Conservation (phyloP, 2,888 invertebrate genomes). For the Cheilosia soror region DNA sequence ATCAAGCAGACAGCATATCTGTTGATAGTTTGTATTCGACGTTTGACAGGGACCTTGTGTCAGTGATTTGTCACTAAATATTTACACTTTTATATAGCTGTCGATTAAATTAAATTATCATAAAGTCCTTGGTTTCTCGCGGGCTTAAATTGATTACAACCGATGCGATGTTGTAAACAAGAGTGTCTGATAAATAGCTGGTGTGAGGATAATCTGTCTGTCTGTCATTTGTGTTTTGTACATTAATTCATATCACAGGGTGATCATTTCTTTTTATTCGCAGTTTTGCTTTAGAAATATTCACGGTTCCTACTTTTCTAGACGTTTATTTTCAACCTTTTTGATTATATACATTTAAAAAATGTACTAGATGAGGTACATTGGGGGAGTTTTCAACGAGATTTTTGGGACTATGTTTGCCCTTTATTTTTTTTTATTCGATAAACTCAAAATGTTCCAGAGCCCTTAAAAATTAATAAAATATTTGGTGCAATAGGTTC, state of each 20-base stretch:
- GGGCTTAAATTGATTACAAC: conserved; percentile 11
- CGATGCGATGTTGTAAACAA: conserved; percentile 21
- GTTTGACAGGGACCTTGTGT: conserved; percentile 14
- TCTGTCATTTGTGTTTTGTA: background rate
- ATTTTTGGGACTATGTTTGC: no score
- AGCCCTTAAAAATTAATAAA: no score
- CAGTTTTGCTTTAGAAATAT: no score
- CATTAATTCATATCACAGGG: background rate
- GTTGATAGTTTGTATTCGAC: conserved; percentile 5
- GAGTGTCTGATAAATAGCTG: background rate
- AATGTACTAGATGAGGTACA: no score
- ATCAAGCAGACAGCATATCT: background rate
- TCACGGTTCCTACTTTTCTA: no score
- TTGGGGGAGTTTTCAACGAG: no score
- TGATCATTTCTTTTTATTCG: background rate
- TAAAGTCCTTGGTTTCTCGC: conserved; percentile 22
- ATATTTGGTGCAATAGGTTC: no score
- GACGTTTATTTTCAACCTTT: no score
- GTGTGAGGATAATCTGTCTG: background rate
- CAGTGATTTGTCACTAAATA: conserved; percentile 10
- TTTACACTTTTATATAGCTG: conserved; percentile 24
- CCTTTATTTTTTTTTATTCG: no score
- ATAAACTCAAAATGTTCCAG: no score
- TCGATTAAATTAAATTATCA: conserved; percentile 45
- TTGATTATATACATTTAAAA: no score